These are phyloP conservation scores for Pica pica DNA, from an alignment of 2,113 vertebrate species.

Conservation along the genomic window DNA sequence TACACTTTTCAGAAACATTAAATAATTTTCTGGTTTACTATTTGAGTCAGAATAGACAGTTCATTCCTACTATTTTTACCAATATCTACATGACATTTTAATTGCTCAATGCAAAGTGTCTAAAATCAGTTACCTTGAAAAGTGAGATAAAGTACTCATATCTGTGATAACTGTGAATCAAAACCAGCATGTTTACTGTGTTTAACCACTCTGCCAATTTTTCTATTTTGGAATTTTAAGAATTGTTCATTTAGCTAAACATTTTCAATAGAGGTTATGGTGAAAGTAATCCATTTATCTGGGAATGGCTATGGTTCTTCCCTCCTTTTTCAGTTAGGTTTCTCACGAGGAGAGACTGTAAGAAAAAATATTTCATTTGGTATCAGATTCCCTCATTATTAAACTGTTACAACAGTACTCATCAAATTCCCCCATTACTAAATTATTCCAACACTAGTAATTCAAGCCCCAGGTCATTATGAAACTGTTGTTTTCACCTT, in stretches of 20 bases:
- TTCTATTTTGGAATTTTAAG: neutral
- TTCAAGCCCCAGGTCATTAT: neutral
- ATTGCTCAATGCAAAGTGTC: neutral
- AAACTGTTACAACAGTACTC: neutral
- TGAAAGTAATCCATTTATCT: neutral
- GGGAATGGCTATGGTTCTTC: neutral
- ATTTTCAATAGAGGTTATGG: neutral
- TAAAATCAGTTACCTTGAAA: neutral
- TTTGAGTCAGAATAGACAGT: neutral
- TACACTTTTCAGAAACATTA: neutral
- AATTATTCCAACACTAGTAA: neutral
- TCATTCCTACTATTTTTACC: neutral
- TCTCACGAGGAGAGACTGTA: neutral
- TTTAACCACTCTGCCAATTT: neutral
- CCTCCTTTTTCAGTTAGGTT: neutral
- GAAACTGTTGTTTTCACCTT: neutral
- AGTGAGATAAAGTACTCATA: neutral
- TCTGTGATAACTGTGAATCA: neutral
- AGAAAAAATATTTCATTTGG: neutral
- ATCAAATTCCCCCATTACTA: neutral
- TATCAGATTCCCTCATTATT: neutral
- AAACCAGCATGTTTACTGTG: neutral
- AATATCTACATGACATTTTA: neutral
- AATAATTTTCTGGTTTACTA: neutral
- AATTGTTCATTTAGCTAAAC: neutral